Percentiles rank a stretch among this genome's conserved stretches.
Evolutionary conservation across 2,113 vertebrate species (phyloP).

Genomic region (Leiothrix lutea): DNA sequence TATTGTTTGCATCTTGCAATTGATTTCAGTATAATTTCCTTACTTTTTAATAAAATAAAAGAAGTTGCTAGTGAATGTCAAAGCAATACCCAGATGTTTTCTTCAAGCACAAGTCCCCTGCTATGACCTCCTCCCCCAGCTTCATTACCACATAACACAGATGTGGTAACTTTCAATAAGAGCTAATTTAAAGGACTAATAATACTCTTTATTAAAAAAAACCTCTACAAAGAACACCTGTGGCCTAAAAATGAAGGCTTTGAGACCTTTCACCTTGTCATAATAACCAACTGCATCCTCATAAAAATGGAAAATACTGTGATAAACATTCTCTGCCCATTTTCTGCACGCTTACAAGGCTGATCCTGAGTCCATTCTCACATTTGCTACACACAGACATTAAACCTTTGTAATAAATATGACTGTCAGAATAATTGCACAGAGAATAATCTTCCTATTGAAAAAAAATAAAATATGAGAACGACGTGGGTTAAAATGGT

Average conservation of each 20-base stretch:
- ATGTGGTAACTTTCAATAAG: slow-evolving; percentile 61
- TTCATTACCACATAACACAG: slow-evolving; percentile 58
- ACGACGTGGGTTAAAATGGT: neutral
- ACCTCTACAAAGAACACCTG: slow-evolving; percentile 57
- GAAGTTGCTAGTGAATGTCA: slow-evolving; percentile 60
- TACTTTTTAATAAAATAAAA: slow-evolving; percentile 61
- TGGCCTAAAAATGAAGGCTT: slow-evolving; percentile 58
- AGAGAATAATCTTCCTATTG: neutral
- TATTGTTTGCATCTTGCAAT: slow-evolving; percentile 35
- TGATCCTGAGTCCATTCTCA: neutral
- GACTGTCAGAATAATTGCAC: neutral
- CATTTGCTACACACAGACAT: neutral
- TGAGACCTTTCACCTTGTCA: slow-evolving; percentile 58
- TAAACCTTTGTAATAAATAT: neutral
- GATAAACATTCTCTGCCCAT: slow-evolving; percentile 44
- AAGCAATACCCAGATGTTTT: slow-evolving; percentile 55
- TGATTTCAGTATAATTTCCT: slow-evolving; percentile 54
- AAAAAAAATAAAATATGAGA: neutral
- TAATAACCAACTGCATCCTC: slow-evolving; percentile 61
- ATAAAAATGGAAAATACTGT: slow-evolving; percentile 49
- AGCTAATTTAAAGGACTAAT: slow-evolving; percentile 70
- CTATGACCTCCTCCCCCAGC: slow-evolving; percentile 41
- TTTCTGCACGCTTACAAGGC: slow-evolving; percentile 6
- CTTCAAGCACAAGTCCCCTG: slow-evolving; percentile 53
- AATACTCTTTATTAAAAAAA: slow-evolving; percentile 68